A percentile compares a stretch with the other conserved stretches of the same genome.
These are phyloP conservation scores for Sinocyclocheilus grahami DNA, from an alignment of 2,113 vertebrate genomes.

Conservation along the genomic window DNA sequence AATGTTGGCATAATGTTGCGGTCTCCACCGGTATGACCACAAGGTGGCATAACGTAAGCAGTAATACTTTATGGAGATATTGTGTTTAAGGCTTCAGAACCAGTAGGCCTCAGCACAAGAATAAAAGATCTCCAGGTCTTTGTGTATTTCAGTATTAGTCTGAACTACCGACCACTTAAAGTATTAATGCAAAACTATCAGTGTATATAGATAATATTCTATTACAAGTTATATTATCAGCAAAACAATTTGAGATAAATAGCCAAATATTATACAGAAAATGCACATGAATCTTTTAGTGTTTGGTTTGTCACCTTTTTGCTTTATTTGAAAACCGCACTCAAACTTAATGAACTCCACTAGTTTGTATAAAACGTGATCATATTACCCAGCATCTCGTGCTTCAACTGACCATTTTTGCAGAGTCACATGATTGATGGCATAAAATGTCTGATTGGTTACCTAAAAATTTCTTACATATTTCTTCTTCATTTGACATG, in stretches of 20 bases:
- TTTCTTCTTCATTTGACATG: background rate
- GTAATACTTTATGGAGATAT: background rate
- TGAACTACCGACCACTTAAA: background rate
- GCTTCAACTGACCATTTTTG: too few relatives aligned
- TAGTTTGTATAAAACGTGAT: background rate
- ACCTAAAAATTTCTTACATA: background rate
- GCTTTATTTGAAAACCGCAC: background rate
- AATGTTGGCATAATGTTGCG: background rate
- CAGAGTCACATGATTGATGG: background rate
- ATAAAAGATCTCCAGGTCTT: background rate
- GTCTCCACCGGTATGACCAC: constrained; percentile 15
- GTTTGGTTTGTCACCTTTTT: background rate
- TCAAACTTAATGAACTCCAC: background rate
- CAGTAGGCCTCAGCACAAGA: background rate
- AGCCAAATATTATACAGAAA: background rate
- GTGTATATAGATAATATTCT: background rate
- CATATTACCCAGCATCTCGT: background rate
- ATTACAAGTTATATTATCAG: background rate
- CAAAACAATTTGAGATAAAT: too few relatives aligned
- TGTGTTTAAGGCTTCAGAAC: background rate
- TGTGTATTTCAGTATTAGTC: background rate
- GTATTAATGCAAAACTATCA: background rate
- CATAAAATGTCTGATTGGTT: background rate
- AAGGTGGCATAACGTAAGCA: constrained; percentile 19
- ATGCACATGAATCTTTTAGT: background rate